Base-by-base conservation (phyloP, 1,140 invertebrate genomes). In the Coboldia fuscipes region DNA sequence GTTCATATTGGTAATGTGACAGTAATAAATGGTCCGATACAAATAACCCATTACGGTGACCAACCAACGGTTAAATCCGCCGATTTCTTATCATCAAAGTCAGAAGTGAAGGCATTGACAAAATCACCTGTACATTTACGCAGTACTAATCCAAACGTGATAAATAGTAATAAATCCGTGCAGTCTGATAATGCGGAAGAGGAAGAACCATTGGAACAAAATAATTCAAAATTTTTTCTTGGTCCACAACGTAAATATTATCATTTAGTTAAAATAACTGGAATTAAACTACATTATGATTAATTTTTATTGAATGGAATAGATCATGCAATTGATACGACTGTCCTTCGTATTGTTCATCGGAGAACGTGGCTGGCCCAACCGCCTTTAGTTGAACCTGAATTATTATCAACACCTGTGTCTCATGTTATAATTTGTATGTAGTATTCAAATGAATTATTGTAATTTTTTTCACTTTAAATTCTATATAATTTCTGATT, bases 1-100 rank as follows among this genome's bases (percentile, higher is more conserved):
- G 56, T 60, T 0, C 54, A 56, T 36, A 46, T 60, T 12, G 57
- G 57, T 19, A 58, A 58, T 39, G 45, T 59, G 13, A 58, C 53
- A 18, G 51, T 55, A 22, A 52, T 60, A 17, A 56, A 57, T 38
- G 57, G 56, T 3, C 56, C 56, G 15, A 50, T 60, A 33, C 48
- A 60, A 24, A 45, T 60, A 13, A 54, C 48, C 27, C 36, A 46
- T 4, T 18, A 18, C 31, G 26, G 42, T 14, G 2, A 13, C 20
- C 21, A 15, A 21, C 20, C 6, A 23, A 33, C 9, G 21, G 15
- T 9, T 14, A 24, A 24, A 24, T n/a, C n/a, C 7, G 23, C 7
- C 23, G 23, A 24, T 8, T n/a, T n/a, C 7, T 8, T 8, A 24
- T 8, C 7, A 7, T 8, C n/a, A n/a, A 24, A 24, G 7, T 8